phyloP scores from a whole-genome alignment of 2,888 invertebrate species.

The Uloborus plumipes region DNA sequence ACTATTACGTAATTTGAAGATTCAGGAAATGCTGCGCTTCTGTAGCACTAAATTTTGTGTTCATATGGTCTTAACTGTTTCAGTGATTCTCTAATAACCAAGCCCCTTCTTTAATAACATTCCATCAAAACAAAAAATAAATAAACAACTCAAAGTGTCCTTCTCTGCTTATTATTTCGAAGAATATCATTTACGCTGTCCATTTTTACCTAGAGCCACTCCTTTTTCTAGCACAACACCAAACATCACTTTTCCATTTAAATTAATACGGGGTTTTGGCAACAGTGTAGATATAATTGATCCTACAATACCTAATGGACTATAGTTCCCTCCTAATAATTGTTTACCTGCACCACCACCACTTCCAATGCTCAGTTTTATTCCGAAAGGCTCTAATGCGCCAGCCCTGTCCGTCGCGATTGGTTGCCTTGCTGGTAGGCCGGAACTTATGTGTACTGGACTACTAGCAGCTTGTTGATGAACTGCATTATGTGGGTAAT shows the following conservation, averaged over 20 bases:
- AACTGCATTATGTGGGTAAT: background rate
- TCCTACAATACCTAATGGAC: slow-evolving; percentile 55
- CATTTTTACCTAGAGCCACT: slow-evolving; percentile 28
- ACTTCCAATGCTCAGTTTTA: slow-evolving; percentile 39
- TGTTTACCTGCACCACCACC: background rate
- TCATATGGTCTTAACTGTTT: no score
- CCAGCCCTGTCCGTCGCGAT: slow-evolving; percentile 32
- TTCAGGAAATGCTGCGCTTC: no score
- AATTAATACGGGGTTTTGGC: slow-evolving; percentile 30
- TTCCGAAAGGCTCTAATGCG: slow-evolving; percentile 39
- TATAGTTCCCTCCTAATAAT: slow-evolving; percentile 37
- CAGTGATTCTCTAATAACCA: no score
- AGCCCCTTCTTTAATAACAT: no score
- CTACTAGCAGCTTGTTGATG: no score
- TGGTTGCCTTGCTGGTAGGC: background rate
- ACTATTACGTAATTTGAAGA: no score
- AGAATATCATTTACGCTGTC: no score
- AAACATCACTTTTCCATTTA: slow-evolving; percentile 61
- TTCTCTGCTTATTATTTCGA: no score
- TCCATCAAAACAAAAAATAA: no score
- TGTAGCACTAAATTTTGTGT: no score
- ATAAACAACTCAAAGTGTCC: no score
- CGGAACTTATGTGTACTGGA: background rate
- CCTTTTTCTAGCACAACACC: slow-evolving; percentile 60
- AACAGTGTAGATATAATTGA: slow-evolving; percentile 36